Conservation (phyloP, 2,888 invertebrate genomes). For the Copidosoma aretas region DNA sequence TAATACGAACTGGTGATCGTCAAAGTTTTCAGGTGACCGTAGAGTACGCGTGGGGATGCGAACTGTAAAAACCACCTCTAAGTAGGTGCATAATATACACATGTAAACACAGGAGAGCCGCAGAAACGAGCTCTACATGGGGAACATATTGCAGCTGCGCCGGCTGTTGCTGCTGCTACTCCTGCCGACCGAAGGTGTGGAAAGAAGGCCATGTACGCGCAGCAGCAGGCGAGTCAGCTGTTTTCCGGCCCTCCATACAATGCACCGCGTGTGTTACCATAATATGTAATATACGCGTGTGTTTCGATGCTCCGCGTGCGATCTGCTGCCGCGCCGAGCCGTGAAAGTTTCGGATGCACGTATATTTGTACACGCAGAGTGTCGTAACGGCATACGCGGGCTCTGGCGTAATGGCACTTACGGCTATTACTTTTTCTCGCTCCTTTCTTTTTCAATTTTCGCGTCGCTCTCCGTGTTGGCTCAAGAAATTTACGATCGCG, state of each 20-base stretch:
- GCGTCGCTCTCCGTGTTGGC: too few species aligned
- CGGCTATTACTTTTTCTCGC: too few species aligned
- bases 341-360: conserved; percentile 1
- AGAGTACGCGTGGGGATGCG: neutral
- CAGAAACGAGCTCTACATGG: too few species aligned
- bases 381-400: too few species aligned
- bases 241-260: conserved; percentile 46
- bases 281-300: too few species aligned
- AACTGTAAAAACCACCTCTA: neutral
- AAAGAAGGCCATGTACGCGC: conserved; percentile 47
- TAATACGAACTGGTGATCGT: neutral
- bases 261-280: too few species aligned
- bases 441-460: too few species aligned
- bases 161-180: neutral
- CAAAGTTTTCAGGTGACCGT: neutral
- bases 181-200: neutral
- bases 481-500: too few species aligned
- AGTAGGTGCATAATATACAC: neutral
- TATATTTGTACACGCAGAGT: too few species aligned
- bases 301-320: too few species aligned
- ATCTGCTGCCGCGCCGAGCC: neutral
- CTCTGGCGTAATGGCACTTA: too few species aligned
- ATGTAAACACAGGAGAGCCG: neutral
- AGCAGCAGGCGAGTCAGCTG: conserved; percentile 52
- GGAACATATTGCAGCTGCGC: too few species aligned